A percentile compares a stretch with the other conserved stretches of the same genome.
Conservation (phyloP, 2,113 vertebrate genomes). For the Ammodytes dubius region DNA sequence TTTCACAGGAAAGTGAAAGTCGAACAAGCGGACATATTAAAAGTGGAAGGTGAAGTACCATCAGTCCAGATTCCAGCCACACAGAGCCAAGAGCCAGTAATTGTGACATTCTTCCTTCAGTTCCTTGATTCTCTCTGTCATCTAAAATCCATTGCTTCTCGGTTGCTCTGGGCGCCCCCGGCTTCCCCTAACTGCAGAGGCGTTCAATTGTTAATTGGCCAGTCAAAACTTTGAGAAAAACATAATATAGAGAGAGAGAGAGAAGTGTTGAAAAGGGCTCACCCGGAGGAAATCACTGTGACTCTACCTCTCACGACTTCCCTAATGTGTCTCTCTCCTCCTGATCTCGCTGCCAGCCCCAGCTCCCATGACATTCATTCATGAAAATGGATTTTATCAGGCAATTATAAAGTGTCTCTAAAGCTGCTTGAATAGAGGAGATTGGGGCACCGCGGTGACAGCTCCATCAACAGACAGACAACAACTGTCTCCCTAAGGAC, state of each 20-base stretch:
- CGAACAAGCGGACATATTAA: neutral
- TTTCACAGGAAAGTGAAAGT: conserved; percentile 5
- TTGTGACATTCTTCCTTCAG: conserved; percentile 14
- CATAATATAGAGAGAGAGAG: conserved; percentile 1
- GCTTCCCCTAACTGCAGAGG: conserved; percentile 13
- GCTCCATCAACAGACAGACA: conserved; percentile 62
- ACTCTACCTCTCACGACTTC: conserved; percentile 28
- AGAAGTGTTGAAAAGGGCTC: conserved; percentile 24
- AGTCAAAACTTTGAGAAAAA: conserved; percentile 38
- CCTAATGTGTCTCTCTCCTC: conserved; percentile 34
- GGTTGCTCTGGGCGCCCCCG: neutral
- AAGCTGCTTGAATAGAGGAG: conserved; percentile 57
- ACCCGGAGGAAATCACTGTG: conserved; percentile 49
- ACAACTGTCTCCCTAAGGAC: conserved; percentile 44
- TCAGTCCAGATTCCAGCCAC: conserved; percentile 8
- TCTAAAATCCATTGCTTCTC: conserved; percentile 42
- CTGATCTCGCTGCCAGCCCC: conserved; percentile 34
- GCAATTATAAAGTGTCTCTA: conserved; percentile 54
- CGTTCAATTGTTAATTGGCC: conserved; percentile 56
- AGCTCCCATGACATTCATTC: conserved; percentile 54
- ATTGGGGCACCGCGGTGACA: conserved; percentile 41
- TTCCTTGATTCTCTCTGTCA: conserved; percentile 30
- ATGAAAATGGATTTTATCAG: conserved; percentile 61
- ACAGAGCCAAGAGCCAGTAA: conserved; percentile 19
- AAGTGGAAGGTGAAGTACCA: conserved; percentile 20